Conservation (phyloP, 2,888 invertebrate species). For the Thymelicus sylvestris region DNA sequence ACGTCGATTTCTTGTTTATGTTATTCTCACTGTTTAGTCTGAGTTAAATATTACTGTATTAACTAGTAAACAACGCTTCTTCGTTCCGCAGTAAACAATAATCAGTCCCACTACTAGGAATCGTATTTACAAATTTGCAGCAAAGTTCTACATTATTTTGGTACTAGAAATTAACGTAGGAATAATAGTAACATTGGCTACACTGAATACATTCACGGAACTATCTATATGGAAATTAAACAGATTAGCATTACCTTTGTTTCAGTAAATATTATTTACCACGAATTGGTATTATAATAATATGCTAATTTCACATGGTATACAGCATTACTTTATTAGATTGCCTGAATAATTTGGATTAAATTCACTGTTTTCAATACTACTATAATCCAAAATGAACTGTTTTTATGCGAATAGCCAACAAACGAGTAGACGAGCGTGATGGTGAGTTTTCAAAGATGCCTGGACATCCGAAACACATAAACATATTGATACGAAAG, state of each 20-base stretch:
- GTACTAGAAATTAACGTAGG: background rate
- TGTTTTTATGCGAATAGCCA: background rate
- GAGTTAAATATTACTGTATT: no score
- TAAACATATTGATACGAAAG: no score
- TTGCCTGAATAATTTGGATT: slow-evolving; percentile 24
- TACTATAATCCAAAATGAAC: no score
- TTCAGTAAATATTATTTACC: slow-evolving; percentile 12
- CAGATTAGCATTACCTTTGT: slow-evolving; percentile 2
- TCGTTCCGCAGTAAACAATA: no score
- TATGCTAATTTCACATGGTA: slow-evolving; percentile 8
- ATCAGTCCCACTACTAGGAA: no score
- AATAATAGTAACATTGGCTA: background rate
- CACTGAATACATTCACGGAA: background rate
- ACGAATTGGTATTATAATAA: slow-evolving; percentile 14
- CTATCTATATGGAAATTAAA: slow-evolving; percentile 28
- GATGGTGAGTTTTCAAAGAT: no score
- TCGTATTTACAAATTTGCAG: no score
- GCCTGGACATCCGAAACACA: no score
- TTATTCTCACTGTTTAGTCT: no score
- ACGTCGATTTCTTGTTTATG: no score
- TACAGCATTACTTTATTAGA: slow-evolving; percentile 13
- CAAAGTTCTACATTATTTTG: background rate
- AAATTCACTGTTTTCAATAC: background rate
- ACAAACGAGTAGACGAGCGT: no score
- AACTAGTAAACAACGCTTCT: no score